Evolutionary conservation across 2,888 invertebrate species (phyloP).

Genomic region (Camponotus fellah): DNA sequence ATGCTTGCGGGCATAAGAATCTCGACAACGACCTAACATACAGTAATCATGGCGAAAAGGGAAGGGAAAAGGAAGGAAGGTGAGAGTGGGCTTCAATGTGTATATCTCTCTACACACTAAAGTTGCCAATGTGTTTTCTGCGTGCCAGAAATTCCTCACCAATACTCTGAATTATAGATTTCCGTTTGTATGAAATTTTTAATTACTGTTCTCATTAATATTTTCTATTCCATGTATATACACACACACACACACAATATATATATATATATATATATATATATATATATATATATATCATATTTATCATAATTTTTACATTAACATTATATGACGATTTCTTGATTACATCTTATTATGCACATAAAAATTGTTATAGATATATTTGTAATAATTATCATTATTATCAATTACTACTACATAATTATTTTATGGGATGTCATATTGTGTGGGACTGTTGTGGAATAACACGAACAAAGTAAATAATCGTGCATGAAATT

Average conservation of each 20-base stretch:
- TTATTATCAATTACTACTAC: background rate
- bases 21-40: constrained; percentile 65
- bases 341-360: background rate
- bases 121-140: constrained; percentile 62
- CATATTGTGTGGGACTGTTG: background rate
- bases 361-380: background rate
- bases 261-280: too few relatives aligned
- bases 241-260: background rate
- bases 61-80: constrained; percentile 71
- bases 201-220: background rate
- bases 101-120: constrained; percentile 49
- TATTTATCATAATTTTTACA: constrained; percentile 15
- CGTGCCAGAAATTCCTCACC: constrained; percentile 62
- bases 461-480: background rate
- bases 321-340: background rate
- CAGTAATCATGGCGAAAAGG: constrained; percentile 59
- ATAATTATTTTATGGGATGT: background rate
- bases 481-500: background rate
- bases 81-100: constrained; percentile 70
- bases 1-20: constrained; percentile 55
- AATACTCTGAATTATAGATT: constrained; percentile 72
- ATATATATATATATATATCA: too few relatives aligned
- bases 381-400: background rate
- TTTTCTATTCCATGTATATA: background rate
- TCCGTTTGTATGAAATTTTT: constrained; percentile 36